These are phyloP conservation scores for Thomomys bottae DNA, from an alignment of 2,113 vertebrate species.

Conservation along the genomic window DNA sequence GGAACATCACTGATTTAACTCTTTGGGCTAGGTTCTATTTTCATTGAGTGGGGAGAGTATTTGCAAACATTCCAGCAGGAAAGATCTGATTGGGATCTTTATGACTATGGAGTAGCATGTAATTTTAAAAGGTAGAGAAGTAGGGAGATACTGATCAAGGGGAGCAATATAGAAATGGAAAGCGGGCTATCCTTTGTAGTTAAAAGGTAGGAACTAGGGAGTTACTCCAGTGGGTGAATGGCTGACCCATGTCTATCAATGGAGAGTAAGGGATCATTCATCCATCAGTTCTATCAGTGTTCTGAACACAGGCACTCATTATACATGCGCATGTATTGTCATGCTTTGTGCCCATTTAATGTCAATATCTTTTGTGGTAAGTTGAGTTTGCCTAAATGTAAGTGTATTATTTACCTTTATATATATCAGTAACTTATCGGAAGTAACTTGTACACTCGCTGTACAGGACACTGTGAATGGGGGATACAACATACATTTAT, in stretches of 20 bases:
- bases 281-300: background rate
- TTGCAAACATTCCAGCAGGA: background rate
- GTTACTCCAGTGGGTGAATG: background rate
- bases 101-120: background rate
- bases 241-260: background rate
- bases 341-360: background rate
- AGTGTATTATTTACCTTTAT: background rate
- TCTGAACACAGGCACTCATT: background rate
- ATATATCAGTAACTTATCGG: background rate
- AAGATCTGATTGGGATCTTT: background rate
- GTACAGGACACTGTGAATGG: background rate
- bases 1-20: conserved; percentile 15
- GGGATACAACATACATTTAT: too few relatives aligned
- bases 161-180: background rate
- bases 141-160: background rate
- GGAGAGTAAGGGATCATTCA: background rate
- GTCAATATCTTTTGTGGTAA: background rate
- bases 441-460: background rate
- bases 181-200: background rate
- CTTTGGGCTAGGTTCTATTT: background rate
- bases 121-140: background rate
- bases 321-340: background rate
- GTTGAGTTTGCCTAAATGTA: background rate
- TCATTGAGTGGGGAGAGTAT: background rate
- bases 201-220: background rate